Conservation (phyloP, 2,113 vertebrate genomes). For the Rynchops niger region DNA sequence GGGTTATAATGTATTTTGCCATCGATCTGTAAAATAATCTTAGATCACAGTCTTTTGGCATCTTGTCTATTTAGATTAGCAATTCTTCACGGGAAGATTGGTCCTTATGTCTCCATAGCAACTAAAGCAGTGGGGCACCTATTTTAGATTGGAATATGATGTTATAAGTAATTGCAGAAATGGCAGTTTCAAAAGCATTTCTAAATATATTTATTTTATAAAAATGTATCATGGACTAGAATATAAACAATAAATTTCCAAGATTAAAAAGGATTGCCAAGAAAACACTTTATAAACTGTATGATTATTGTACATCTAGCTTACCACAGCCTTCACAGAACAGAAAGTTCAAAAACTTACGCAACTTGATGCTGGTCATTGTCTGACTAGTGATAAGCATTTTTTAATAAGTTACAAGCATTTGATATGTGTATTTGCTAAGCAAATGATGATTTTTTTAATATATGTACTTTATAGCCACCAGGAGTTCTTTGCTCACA, state of each 20-base stretch:
- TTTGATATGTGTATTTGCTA: background rate
- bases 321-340: background rate
- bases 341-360: rapidly evolving
- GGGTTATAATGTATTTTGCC: background rate
- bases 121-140: background rate
- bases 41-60: background rate
- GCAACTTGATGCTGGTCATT: background rate
- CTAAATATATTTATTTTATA: background rate
- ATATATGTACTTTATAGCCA: background rate
- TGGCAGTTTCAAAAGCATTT: background rate
- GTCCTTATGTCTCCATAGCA: background rate
- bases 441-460: background rate
- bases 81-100: background rate
- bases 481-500: background rate
- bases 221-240: background rate
- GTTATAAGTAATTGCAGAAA: background rate
- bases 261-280: background rate
- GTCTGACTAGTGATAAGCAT: background rate
- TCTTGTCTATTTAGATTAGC: background rate
- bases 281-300: background rate
- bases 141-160: background rate
- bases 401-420: background rate
- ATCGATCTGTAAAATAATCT: background rate
- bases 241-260: background rate
- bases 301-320: background rate